phyloP scores from a whole-genome alignment of 2,113 vertebrate species.

The Tetrax tetrax region DNA sequence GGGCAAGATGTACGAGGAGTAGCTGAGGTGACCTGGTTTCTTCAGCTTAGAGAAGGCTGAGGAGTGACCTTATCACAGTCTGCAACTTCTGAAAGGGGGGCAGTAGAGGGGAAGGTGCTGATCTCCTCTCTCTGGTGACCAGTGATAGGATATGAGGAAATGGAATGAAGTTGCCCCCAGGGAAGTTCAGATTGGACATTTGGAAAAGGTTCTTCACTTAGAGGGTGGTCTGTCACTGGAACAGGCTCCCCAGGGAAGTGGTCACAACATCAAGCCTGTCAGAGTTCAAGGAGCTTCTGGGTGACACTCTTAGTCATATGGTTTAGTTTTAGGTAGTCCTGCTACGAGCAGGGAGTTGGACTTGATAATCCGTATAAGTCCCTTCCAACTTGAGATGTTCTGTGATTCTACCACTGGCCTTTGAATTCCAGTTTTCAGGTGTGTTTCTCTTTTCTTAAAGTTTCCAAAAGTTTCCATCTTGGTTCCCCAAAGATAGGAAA shows the following conservation, averaged over 20 bases:
- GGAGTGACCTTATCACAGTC: background rate
- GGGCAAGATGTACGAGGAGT: background rate
- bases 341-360: too few species aligned
- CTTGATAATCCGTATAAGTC: too few species aligned
- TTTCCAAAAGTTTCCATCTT: background rate
- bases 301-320: too few species aligned
- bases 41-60: background rate
- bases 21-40: background rate
- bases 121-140: background rate
- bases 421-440: background rate
- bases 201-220: background rate
- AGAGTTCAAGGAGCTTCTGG: too few species aligned
- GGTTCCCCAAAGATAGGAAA: background rate
- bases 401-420: background rate
- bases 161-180: background rate
- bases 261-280: too few species aligned
- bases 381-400: background rate
- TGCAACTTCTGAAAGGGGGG: background rate
- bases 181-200: background rate
- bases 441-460: background rate
- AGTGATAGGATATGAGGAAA: background rate
- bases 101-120: rapidly evolving
- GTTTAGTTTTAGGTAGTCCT: too few species aligned
- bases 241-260: too few species aligned
- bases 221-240: background rate